These are phyloP conservation scores for Drosophila bifasciata DNA, from an alignment of 1,140 invertebrate species.

Conservation along the genomic window DNA sequence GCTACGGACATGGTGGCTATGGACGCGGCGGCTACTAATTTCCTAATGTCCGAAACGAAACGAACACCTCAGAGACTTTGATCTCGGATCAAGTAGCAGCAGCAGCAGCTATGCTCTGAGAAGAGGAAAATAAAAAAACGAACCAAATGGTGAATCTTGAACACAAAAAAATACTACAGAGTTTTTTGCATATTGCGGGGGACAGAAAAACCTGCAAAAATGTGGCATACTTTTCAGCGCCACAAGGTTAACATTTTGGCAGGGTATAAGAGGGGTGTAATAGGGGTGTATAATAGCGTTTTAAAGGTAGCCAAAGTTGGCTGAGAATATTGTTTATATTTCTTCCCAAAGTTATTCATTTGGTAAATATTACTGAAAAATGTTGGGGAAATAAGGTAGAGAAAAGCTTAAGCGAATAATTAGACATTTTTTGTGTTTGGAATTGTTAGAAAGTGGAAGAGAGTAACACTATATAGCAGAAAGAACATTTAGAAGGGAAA, in stretches of 20 bases:
- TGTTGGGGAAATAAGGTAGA: no score
- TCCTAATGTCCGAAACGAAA: neutral
- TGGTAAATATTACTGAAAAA: no score
- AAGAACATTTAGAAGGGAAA: no score
- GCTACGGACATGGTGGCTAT: constrained; percentile 7
- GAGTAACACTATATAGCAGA: no score
- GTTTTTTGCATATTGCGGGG: constrained; percentile 10
- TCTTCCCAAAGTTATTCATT: no score
- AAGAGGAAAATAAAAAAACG: constrained; percentile 43
- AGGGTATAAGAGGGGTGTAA: neutral
- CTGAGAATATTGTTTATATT: no score
- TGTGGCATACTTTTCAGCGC: constrained; percentile 64
- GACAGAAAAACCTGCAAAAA: neutral
- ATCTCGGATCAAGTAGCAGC: constrained; percentile 36
- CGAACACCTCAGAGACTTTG: constrained; percentile 9
- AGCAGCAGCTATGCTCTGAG: constrained; percentile 50
- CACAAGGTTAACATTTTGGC: constrained; percentile 2
- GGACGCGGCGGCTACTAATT: constrained; percentile 51
- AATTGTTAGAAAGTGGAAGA: no score
- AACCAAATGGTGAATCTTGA: constrained; percentile 63
- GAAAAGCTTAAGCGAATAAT: no score
- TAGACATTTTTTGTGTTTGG: no score
- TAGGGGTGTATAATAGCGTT: neutral
- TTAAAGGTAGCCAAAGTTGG: neutral
- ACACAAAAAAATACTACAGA: constrained; percentile 40